A percentile compares a stretch with the other conserved stretches of the same genome.
These are phyloP conservation scores for Athalia circularis DNA, from an alignment of 2,888 invertebrate species.

Conservation along the genomic window DNA sequence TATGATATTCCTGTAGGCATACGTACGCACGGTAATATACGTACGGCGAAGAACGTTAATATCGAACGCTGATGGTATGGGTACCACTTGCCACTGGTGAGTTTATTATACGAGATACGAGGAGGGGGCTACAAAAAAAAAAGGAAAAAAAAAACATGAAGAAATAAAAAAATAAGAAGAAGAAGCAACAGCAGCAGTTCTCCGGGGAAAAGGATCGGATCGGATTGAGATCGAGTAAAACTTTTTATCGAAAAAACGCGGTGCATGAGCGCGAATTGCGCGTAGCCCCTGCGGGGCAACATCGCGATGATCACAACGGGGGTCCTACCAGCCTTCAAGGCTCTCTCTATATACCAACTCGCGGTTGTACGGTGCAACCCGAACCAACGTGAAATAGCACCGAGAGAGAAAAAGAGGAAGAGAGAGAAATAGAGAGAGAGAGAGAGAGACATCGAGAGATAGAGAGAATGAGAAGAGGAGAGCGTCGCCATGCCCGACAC, in stretches of 20 bases:
- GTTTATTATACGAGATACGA: too few relatives aligned
- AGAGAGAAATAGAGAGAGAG: slow-evolving; percentile 14
- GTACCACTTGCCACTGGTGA: too few relatives aligned
- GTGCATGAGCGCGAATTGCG: slow-evolving; percentile 72
- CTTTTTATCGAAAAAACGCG: slow-evolving; percentile 66
- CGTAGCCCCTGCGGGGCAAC: slow-evolving; percentile 73
- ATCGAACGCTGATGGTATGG: too few relatives aligned
- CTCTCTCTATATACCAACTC: slow-evolving; percentile 46
- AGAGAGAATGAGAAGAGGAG: slow-evolving; percentile 15
- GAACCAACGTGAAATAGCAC: slow-evolving; percentile 19
- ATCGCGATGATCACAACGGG: slow-evolving; percentile 71
- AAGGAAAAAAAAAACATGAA: too few relatives aligned
- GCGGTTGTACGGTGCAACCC: slow-evolving; percentile 52
- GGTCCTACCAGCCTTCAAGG: slow-evolving; percentile 54
- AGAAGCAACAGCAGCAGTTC: not conserved
- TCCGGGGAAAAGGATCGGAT: slow-evolving; percentile 47
- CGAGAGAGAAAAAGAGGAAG: slow-evolving; percentile 3
- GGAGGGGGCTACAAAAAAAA: too few relatives aligned
- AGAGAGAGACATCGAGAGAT: slow-evolving; percentile 12
- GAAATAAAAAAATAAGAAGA: slow-evolving; percentile 49
- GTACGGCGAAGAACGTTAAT: too few relatives aligned
- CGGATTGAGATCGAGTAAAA: slow-evolving; percentile 71
- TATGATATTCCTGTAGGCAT: too few relatives aligned
- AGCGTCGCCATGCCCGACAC: slow-evolving; percentile 51
- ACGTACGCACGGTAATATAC: too few relatives aligned